Evolutionary conservation across 2,888 invertebrate genomes (phyloP).

Genomic region (Pteria penguin): DNA sequence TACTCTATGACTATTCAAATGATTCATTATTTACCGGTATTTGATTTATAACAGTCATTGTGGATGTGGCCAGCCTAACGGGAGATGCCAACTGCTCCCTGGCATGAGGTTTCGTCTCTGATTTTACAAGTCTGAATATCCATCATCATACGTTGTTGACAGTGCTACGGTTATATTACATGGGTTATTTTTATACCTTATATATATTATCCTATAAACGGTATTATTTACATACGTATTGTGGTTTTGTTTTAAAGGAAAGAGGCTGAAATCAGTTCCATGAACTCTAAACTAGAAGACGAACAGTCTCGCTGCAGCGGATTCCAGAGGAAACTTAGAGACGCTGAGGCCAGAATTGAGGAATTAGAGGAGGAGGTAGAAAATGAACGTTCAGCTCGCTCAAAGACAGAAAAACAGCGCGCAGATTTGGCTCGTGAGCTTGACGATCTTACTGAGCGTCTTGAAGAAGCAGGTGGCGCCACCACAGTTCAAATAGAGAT

Average conservation of each 20-base stretch:
- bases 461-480: conserved; percentile 99
- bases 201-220: neutral
- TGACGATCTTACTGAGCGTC: conserved; percentile 85
- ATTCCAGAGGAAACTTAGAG: conserved; percentile 99
- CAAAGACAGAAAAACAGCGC: conserved; percentile 99
- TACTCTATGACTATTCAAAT: no score
- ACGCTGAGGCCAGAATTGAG: conserved; percentile 92
- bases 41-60: no score
- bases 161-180: no score
- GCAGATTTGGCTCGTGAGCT: conserved; percentile 97
- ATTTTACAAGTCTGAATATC: no score
- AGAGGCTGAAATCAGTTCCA: conserved; percentile 97
- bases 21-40: no score
- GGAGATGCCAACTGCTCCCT: no score
- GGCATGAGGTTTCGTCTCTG: no score
- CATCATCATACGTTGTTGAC: no score
- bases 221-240: neutral
- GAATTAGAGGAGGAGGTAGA: conserved; percentile 99
- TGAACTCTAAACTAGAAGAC: conserved; percentile 97
- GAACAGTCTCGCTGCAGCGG: conserved; percentile 98
- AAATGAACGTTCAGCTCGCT: conserved; percentile 97
- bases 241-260: conserved; percentile 84
- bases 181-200: no score
- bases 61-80: no score
- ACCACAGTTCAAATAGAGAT: conserved; percentile 97